A percentile compares a stretch with the other conserved stretches of the same genome.
These are phyloP conservation scores for Acanthosepion pharaonis DNA, from an alignment of 2,888 invertebrate species.

Conservation along the genomic window DNA sequence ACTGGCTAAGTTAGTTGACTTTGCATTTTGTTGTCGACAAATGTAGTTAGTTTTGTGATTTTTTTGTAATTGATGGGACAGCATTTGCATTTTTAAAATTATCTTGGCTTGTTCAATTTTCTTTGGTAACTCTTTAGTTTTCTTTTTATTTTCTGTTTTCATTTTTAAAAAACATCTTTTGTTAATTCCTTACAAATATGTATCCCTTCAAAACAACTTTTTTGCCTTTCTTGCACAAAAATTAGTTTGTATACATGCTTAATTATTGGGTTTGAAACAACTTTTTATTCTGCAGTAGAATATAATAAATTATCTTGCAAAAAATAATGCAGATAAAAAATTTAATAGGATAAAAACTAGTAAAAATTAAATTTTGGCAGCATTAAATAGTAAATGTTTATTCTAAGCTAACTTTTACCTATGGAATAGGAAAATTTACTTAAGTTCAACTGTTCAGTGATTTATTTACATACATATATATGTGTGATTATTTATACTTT, in stretches of 20 bases:
- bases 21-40: constrained; percentile 18
- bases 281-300: background rate
- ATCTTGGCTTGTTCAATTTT: background rate
- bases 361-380: background rate
- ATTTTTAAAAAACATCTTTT: too few relatives aligned
- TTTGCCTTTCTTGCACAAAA: background rate
- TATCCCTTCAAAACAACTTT: background rate
- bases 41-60: background rate
- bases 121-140: background rate
- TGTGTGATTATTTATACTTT: too few relatives aligned
- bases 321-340: background rate
- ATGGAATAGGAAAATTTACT: background rate
- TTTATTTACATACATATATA: background rate
- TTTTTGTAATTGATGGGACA: background rate
- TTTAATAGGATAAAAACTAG: background rate
- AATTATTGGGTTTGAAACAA: background rate
- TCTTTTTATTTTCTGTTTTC: background rate
- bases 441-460: background rate
- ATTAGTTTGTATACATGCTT: background rate
- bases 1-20: background rate
- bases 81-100: background rate
- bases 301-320: background rate
- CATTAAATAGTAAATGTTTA: background rate
- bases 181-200: too few relatives aligned
- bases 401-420: background rate